These are phyloP conservation scores for Tachypleus tridentatus DNA, from an alignment of 1,140 invertebrate genomes.

Conservation along the genomic window DNA sequence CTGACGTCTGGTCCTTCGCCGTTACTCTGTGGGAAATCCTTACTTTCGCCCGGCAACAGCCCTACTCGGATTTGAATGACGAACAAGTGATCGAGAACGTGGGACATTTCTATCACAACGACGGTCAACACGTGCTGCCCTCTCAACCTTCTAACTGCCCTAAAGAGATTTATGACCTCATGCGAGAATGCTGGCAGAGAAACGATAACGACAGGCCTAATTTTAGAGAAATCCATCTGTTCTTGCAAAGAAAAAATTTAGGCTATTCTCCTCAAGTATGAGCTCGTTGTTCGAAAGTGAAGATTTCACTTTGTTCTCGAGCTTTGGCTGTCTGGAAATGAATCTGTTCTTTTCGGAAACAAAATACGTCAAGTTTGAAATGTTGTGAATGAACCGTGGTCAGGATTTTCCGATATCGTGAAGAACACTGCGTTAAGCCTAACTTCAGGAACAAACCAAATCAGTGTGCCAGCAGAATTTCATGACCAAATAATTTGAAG, in stretches of 20 bases:
- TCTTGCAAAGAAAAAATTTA: constrained; percentile 77
- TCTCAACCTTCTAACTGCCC: constrained; percentile 64
- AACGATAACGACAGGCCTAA: constrained; percentile 70
- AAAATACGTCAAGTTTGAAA: too few species aligned
- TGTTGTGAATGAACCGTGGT: too few species aligned
- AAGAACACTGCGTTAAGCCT: too few species aligned
- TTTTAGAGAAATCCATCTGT: constrained; percentile 81
- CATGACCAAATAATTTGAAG: too few species aligned
- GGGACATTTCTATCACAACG: constrained; percentile 52
- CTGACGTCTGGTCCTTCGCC: constrained; percentile 78
- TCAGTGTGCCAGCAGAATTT: too few species aligned
- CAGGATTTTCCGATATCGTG: too few species aligned
- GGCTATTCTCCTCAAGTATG: constrained; percentile 44
- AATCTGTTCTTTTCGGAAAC: too few species aligned
- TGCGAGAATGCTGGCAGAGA: constrained; percentile 86
- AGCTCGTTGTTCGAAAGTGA: neutral
- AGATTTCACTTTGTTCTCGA: too few species aligned
- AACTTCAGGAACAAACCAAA: too few species aligned
- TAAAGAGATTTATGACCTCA: constrained; percentile 80
- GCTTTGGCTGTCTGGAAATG: too few species aligned
- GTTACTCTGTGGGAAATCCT: constrained; percentile 80
- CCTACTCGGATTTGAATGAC: constrained; percentile 63
- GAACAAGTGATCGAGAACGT: constrained; percentile 66
- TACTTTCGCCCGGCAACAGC: constrained; percentile 67
- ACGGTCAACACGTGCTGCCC: constrained; percentile 49